Evolutionary conservation across 2,113 vertebrate species (phyloP).

Genomic region (Chloropsis hardwickii): DNA sequence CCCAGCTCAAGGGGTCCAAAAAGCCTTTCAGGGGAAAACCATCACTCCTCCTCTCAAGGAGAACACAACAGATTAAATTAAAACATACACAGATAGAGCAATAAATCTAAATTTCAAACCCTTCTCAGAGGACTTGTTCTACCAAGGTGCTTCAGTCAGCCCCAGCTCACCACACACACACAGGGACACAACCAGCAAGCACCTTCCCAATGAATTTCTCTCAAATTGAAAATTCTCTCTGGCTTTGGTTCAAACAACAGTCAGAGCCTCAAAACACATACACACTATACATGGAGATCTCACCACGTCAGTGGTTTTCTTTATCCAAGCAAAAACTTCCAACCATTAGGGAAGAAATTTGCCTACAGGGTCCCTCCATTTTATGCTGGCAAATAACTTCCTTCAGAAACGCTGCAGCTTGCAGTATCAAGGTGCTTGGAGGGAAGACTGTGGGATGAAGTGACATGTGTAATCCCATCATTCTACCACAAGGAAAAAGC

Average conservation of each 20-base stretch:
- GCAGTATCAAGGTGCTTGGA: neutral
- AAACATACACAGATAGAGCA: neutral
- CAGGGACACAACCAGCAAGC: accelerated
- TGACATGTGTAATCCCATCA: neutral
- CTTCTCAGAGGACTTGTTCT: neutral
- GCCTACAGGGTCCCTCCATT: neutral
- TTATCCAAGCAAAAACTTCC: neutral
- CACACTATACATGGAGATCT: neutral
- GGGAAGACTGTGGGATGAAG: neutral
- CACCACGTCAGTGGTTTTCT: neutral
- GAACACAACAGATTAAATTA: neutral
- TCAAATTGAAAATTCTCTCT: neutral
- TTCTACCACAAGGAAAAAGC: neutral
- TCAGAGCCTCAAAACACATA: neutral
- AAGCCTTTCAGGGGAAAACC: neutral
- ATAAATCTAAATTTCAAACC: neutral
- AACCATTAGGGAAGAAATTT: neutral
- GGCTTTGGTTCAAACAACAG: neutral
- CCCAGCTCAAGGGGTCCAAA: neutral
- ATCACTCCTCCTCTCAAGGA: neutral
- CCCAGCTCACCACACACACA: neutral
- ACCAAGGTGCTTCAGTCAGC: neutral
- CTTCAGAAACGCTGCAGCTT: neutral
- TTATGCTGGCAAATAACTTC: neutral
- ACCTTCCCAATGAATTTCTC: accelerated